phyloP scores from a whole-genome alignment of 2,797 vertebrate species.

The Sebastolobus altivelis region DNA sequence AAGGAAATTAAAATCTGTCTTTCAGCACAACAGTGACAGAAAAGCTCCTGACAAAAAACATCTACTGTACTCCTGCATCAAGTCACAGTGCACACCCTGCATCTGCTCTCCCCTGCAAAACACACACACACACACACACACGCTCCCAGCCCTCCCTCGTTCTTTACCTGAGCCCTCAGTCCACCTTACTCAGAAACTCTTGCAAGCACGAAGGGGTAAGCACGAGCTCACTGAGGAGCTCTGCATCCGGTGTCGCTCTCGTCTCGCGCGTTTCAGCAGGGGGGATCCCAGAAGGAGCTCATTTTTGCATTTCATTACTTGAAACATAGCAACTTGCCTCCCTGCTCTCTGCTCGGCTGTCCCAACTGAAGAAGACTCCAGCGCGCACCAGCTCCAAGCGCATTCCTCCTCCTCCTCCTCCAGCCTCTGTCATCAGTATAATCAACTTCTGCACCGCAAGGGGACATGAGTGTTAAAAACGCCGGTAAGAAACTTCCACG shows the following conservation, averaged over 20 bases:
- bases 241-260: slow-evolving; percentile 6
- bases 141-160: slow-evolving; percentile 39
- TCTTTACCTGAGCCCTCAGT: slow-evolving; percentile 66
- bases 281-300: slow-evolving; percentile 12
- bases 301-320: slow-evolving; percentile 12
- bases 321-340: slow-evolving; percentile 34
- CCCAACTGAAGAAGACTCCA: slow-evolving; percentile 40
- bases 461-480: slow-evolving; percentile 83
- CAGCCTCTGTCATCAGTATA: slow-evolving; percentile 37
- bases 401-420: neutral
- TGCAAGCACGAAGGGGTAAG: slow-evolving; percentile 24
- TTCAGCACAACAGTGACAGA: slow-evolving; percentile 40
- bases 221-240: slow-evolving; percentile 23
- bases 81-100: slow-evolving; percentile 37
- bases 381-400: slow-evolving; percentile 27
- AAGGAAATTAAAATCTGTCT: neutral
- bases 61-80: slow-evolving; percentile 43
- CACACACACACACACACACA: slow-evolving; percentile 37
- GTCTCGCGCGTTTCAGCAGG: neutral
- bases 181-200: slow-evolving; percentile 65
- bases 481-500: slow-evolving; percentile 76
- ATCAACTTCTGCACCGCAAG: slow-evolving; percentile 62
- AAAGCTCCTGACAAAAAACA: slow-evolving; percentile 47
- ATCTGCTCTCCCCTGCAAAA: slow-evolving; percentile 16
- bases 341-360: slow-evolving; percentile 22